Evolutionary conservation across 2,797 vertebrate species (phyloP).

Genomic region (Lutjanus argentimaculatus): DNA sequence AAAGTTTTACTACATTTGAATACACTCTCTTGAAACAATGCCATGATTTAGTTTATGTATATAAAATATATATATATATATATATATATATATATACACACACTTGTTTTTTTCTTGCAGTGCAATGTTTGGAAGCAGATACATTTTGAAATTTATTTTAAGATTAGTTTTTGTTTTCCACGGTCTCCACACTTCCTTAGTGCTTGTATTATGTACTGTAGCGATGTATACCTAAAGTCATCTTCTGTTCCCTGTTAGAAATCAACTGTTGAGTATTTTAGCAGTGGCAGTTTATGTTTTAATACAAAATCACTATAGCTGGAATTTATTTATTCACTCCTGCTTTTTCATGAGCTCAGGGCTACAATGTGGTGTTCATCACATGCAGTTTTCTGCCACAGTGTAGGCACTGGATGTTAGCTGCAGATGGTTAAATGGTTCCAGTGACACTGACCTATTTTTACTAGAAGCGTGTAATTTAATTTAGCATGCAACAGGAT

Average conservation of each 20-base stretch:
- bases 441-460: slow-evolving; percentile 53
- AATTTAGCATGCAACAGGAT: slow-evolving; percentile 45
- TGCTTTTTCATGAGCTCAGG: slow-evolving; percentile 24
- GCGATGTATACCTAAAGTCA: not conserved
- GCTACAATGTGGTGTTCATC: slow-evolving; percentile 33
- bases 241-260: not conserved
- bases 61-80: not conserved
- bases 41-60: not conserved
- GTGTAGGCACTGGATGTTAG: slow-evolving; percentile 23
- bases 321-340: slow-evolving; percentile 17
- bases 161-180: not conserved
- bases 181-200: not conserved
- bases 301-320: slow-evolving; percentile 18
- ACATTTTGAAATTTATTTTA: not conserved
- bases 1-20: not conserved
- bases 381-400: slow-evolving; percentile 22
- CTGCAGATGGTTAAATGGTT: slow-evolving; percentile 41
- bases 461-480: slow-evolving; percentile 39
- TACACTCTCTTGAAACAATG: not conserved
- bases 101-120: slow-evolving; percentile 2
- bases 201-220: not conserved
- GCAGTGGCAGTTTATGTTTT: not conserved
- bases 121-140: not conserved
- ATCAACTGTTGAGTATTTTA: slow-evolving; percentile 1
- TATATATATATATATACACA: no score